Evolutionary conservation across 35 echinoderm and acorn worm genomes (phyloP), one percentile per base, ranked within the genome.

Genomic region (Acanthaster planci): DNA sequence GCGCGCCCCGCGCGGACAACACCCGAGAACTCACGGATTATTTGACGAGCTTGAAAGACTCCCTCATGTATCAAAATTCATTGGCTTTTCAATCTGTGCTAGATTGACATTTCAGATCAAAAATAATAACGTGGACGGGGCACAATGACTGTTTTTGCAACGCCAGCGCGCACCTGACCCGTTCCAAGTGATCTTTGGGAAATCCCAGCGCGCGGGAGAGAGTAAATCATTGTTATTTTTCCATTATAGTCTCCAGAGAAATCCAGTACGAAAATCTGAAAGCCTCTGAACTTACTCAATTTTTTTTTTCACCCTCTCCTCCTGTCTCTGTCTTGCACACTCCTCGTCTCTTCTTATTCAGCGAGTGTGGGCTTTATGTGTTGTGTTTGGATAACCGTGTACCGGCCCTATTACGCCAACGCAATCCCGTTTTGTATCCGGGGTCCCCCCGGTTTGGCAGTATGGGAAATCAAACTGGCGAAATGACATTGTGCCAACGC

Each of bases 221-320:
- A 72, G 64, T 72, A 72, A 72, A 72, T 72, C 64, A 72, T 72
- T 72, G 64, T 72, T 72, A 72, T 72, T 72, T 72, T 72, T 72
- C 64, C 64, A 72, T 72, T 72, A 72, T 34, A 26, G 64, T 72
- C 64, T 72, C 64, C 26, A 72, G 64, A 72, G 64, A 72, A 72
- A 72, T 72, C 23, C 64, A 12, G 26, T 72, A 72, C 64, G 34
- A 72, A 34, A 72, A 72, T 31, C 64, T 34, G 26, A 72, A 72
- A 72, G 64, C 64, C 64, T 12, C 0, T 31, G 34, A 72, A 26
- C 64, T 52, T 79, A 44, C 56, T 85, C 40, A 59, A 32, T 60
- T 75, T 60, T 85, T 60, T 85, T 60, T 85, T 56, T 85, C 55
- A 16, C n/a, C 53, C 77, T 81, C 78, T 88, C 76, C 80, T n/a